A percentile compares a stretch with the other conserved stretches of the same genome.
These are phyloP conservation scores for Oncorhynchus kisutch DNA, from an alignment of 2,113 vertebrate species.

Conservation along the genomic window DNA sequence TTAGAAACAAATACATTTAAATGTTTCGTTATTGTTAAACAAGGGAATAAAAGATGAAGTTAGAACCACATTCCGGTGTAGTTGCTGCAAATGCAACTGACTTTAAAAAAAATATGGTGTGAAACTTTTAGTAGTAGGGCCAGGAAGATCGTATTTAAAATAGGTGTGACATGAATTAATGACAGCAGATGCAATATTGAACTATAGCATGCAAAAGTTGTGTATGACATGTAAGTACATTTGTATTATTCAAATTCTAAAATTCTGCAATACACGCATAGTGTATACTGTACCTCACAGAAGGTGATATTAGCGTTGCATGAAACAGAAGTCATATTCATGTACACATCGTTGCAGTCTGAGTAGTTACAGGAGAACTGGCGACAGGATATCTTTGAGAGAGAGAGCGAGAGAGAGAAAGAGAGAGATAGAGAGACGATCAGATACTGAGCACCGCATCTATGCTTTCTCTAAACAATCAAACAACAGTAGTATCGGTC, in stretches of 20 bases:
- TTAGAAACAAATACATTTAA: neutral
- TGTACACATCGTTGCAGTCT: slow-evolving; percentile 62
- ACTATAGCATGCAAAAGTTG: neutral
- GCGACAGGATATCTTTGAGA: slow-evolving; percentile 58
- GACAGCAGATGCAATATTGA: neutral
- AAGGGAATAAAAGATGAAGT: too few relatives aligned
- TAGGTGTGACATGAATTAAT: too few relatives aligned
- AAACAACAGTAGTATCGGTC: too few relatives aligned
- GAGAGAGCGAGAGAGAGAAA: neutral
- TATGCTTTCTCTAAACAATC: too few relatives aligned
- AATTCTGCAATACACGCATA: neutral
- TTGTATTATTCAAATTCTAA: neutral
- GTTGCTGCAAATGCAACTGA: too few relatives aligned
- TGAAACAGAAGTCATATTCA: slow-evolving; percentile 24
- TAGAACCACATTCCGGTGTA: too few relatives aligned
- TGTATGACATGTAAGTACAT: neutral
- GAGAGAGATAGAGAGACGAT: neutral
- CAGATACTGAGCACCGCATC: neutral
- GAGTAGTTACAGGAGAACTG: slow-evolving; percentile 64
- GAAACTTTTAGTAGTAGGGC: too few relatives aligned
- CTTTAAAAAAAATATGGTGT: too few relatives aligned
- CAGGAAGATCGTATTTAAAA: too few relatives aligned
- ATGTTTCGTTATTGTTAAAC: too few relatives aligned
- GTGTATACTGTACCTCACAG: slow-evolving; percentile 68
- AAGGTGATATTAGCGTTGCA: slow-evolving; percentile 27